Base-by-base conservation (phyloP, 2,888 invertebrate species). In the Dynastes tityus region DNA sequence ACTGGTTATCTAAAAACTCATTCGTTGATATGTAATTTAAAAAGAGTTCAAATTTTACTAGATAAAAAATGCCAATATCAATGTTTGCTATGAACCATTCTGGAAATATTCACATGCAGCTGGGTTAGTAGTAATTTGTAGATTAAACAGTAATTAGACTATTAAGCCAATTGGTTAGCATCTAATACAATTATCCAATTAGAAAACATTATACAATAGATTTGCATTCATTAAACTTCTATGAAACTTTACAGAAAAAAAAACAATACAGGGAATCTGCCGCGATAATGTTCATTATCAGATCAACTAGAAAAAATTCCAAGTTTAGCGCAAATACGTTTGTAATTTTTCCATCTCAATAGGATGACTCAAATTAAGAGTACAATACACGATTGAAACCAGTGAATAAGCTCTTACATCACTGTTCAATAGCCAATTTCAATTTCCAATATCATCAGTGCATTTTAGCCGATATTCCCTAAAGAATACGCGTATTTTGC, bases 151-250 rank as follows among this genome's bases (percentile, higher is more conserved):
- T 68, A 68, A 49, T 49, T 68, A 68, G 13, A 45, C 22, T 27
- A 68, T 68, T 40, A 68, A 49, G 13, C 6, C 49, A 68, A 68
- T 68, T 68, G 68, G 49, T 49, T 68, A 13, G 68, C 49, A 68
- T 68, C 68, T 68, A 68, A 68, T 68, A 27, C 11, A 27, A 68
- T 68, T 27, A 68, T 45, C 27, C 45, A 68, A 27, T 55, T 55
- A 55, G 53, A n/a, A 13, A 40, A 22, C 22, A 45, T 45, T 55
- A 55, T 16, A 55, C 53, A 55, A 55, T 55, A 3, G 16, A 55
- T 55, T n/a, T 55, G 53, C 53, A 16, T 16, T 16, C 16, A n/a
- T 55, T 55, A 55, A 55, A 16, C 45, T 45, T 55, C 53, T 13
- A 55, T 16, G 53, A 55, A 55, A 16, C 13, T 16, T 16, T n/a